A percentile compares a stretch with the other conserved stretches of the same genome.
phyloP scores from a whole-genome alignment of 2,888 invertebrate genomes.

The Mechanitis messenoides region DNA sequence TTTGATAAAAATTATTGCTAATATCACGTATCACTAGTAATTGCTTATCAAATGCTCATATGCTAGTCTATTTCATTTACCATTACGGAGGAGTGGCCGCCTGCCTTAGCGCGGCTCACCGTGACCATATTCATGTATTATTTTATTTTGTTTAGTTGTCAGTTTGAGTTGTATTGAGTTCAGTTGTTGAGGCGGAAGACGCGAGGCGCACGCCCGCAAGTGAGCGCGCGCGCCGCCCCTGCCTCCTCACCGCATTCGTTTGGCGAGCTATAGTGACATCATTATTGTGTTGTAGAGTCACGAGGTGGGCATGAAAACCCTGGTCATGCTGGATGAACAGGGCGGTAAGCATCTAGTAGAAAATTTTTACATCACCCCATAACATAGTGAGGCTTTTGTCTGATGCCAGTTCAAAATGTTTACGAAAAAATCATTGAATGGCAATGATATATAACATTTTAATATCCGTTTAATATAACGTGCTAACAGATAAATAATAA shows the following conservation, averaged over 20 bases:
- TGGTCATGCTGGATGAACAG: constrained; percentile 99
- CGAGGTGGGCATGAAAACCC: constrained; percentile 99
- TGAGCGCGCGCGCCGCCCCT: constrained; percentile 30
- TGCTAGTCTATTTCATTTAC: constrained; percentile 61
- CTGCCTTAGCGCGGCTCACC: constrained; percentile 41
- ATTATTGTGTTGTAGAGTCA: constrained; percentile 94
- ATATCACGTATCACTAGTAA: constrained; percentile 72
- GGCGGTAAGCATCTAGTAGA: constrained; percentile 94
- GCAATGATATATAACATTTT: constrained; percentile 52
- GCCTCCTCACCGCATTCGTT: constrained; percentile 60
- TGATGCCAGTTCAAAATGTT: constrained; percentile 70
- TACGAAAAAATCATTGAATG: constrained; percentile 61
- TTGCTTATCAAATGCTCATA: constrained; percentile 72
- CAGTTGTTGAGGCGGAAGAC: constrained; percentile 52
- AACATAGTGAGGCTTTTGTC: constrained; percentile 71
- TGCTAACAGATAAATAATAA: constrained; percentile 67
- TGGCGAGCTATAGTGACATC: constrained; percentile 77
- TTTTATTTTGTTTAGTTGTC: constrained; percentile 64
- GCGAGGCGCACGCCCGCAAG: constrained; percentile 32
- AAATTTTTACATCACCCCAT: constrained; percentile 70
- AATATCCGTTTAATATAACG: constrained; percentile 54
- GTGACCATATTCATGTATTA: constrained; percentile 54
- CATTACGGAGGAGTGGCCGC: constrained; percentile 44
- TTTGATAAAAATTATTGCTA: constrained; percentile 59
- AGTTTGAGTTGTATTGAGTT: constrained; percentile 65